Base-by-base conservation (phyloP, 2,888 invertebrate species). In the Idaea biselata region DNA sequence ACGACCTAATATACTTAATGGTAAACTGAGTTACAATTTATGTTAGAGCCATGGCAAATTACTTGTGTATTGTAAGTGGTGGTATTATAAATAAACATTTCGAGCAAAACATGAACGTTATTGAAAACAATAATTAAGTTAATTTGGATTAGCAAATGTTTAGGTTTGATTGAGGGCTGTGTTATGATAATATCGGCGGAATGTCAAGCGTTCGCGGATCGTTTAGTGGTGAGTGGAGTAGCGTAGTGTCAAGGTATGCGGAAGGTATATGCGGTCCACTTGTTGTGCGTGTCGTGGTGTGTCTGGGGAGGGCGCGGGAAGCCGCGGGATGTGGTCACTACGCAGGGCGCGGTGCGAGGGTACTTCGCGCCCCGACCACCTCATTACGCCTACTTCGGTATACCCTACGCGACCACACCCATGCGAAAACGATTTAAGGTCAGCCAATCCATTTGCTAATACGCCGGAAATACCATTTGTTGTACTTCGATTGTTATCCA, bases 321-420 rank as follows among this genome's bases (percentile, higher is more conserved):
- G 18, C 7, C 56, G 18, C 80, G 84, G 58, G 88, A 87, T 73
- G 88, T 88, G 67, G 63, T 32, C 57, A 88, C 84, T 59, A 76
- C 79, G 58, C 87, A 87, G 73, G 91, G 91, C 61, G 66, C 69
- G 60, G 89, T 81, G 62, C 81, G 91, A 53, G 91, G 91, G 59
- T 90, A 90, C 79, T 75, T 81, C 68, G 69, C 71, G 65, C 73
- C 81, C 59, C 68, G 63, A 61, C 82, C 83, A 59, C 82, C 87
- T 56, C 84, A 89, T 80, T 89, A 80, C 76, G 83, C 82, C 62
- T 92, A 78, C 83, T 84, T 88, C 73, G 91, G 91, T 58, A 70
- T 92, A 58, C 89, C 90, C 58, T 91, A 91, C 82, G 91, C 87
- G 60, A 82, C 78, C 68, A 76, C 85, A 55, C 85, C 84, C 72